These are phyloP conservation scores for Ceriagrion tenellum DNA, from an alignment of 2,888 invertebrate species.

Conservation along the genomic window DNA sequence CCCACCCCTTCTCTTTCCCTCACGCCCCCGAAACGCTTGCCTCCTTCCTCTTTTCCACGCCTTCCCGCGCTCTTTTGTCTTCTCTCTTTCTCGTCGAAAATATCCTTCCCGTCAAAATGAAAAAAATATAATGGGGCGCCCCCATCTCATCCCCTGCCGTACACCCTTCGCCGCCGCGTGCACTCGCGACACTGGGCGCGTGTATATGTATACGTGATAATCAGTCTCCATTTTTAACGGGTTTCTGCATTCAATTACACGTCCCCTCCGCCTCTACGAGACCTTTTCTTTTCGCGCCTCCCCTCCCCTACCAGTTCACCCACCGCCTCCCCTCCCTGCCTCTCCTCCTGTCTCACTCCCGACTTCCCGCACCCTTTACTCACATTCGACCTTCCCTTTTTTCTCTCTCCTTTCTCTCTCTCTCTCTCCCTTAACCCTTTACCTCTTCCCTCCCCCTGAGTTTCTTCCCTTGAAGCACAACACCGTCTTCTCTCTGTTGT, in stretches of 20 bases:
- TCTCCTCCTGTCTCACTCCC: neutral
- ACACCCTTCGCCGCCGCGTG: neutral
- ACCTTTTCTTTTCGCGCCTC: neutral
- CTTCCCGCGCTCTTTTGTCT: constrained; percentile 14
- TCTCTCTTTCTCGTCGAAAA: neutral
- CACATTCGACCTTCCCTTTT: neutral
- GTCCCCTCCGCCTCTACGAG: neutral
- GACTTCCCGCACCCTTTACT: neutral
- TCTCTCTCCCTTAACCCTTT: neutral
- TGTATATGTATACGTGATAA: constrained; percentile 55
- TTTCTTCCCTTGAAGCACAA: too few relatives aligned
- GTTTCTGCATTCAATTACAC: constrained; percentile 57
- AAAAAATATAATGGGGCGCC: neutral
- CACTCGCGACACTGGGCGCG: constrained; percentile 6
- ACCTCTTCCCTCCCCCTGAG: neutral
- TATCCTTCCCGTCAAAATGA: constrained; percentile 1
- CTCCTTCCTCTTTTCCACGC: neutral
- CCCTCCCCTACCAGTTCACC: neutral
- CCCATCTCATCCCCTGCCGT: neutral
- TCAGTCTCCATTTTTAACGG: constrained; percentile 67
- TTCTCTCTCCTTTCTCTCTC: neutral
- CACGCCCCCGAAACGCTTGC: neutral
- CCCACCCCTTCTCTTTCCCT: neutral
- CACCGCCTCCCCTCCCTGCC: neutral
- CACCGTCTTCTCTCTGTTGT: too few relatives aligned